These are phyloP conservation scores for Cyphomyrmex costatus DNA, from an alignment of 1,140 invertebrate genomes.

Conservation along the genomic window DNA sequence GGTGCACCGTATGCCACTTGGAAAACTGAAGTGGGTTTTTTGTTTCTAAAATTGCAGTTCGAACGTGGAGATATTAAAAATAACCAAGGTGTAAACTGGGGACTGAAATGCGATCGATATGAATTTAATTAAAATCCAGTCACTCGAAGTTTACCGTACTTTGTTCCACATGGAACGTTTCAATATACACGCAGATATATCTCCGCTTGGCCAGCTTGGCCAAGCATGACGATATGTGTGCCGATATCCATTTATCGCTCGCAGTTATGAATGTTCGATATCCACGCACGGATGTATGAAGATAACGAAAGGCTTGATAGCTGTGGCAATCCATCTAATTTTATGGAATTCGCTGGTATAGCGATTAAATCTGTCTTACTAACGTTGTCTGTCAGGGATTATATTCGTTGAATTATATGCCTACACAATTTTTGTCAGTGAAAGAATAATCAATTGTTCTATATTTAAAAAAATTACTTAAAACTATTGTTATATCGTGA, in stretches of 20 bases:
- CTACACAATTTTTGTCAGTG: background rate
- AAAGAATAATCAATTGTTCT: background rate
- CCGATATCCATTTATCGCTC: conserved; percentile 68
- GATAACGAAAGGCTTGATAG: conserved; percentile 55
- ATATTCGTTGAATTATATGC: background rate
- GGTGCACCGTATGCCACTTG: background rate
- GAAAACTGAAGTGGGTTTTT: background rate
- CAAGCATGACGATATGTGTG: conserved; percentile 56
- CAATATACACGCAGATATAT: conserved; percentile 56
- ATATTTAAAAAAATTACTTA: background rate
- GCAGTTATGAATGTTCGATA: conserved; percentile 68
- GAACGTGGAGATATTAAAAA: conserved; percentile 70
- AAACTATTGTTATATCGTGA: background rate
- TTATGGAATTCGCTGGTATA: background rate
- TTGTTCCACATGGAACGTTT: conserved; percentile 47
- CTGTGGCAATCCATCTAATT: conserved; percentile 46
- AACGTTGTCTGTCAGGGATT: background rate
- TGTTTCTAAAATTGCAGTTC: conserved; percentile 4
- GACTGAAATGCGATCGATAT: conserved; percentile 63
- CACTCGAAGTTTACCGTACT: conserved; percentile 64
- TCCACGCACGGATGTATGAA: conserved; percentile 31
- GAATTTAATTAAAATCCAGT: conserved; percentile 75
- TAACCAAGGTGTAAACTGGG: conserved; percentile 66
- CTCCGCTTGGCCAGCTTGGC: conserved; percentile 23
- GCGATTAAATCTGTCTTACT: conserved; percentile 26